phyloP scores from a whole-genome alignment of 1,140 invertebrate species.

The Reticulitermes speratus region DNA sequence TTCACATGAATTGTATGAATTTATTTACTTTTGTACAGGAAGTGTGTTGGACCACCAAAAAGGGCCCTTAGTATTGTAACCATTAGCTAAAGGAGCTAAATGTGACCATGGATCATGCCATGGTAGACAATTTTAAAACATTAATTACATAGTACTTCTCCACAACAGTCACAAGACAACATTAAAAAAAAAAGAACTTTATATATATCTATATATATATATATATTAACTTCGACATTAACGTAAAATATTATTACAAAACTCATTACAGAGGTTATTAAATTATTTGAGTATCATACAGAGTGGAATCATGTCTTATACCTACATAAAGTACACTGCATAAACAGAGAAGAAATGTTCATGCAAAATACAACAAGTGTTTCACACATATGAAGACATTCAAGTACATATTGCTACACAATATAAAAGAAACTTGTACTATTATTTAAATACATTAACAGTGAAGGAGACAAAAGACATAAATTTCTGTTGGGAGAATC shows the following conservation, averaged over 20 bases:
- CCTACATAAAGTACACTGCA: constrained; percentile 3
- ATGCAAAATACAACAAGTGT: not conserved
- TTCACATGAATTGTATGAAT: constrained; percentile 26
- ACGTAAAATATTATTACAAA: constrained; percentile 23
- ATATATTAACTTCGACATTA: not conserved
- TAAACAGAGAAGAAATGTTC: not conserved
- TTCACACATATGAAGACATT: not conserved
- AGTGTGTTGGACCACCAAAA: constrained; percentile 27
- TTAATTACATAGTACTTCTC: constrained; percentile 24
- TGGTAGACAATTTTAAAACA: constrained; percentile 25
- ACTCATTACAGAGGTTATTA: not conserved
- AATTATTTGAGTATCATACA: not conserved
- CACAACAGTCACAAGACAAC: constrained; percentile 19
- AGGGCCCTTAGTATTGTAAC: constrained; percentile 23
- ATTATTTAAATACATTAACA: not conserved
- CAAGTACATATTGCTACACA: not conserved
- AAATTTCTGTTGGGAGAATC: not conserved
- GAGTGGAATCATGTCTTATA: not conserved
- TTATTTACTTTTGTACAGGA: constrained; percentile 30
- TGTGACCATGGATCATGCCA: constrained; percentile 27
- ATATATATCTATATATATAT: constrained; percentile 17
- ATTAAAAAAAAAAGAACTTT: constrained; percentile 17
- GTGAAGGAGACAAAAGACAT: not conserved
- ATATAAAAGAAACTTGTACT: not conserved
- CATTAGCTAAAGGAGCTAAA: constrained; percentile 33